Conservation (phyloP, 2,797 vertebrate genomes). For the Mus caroli region DNA sequence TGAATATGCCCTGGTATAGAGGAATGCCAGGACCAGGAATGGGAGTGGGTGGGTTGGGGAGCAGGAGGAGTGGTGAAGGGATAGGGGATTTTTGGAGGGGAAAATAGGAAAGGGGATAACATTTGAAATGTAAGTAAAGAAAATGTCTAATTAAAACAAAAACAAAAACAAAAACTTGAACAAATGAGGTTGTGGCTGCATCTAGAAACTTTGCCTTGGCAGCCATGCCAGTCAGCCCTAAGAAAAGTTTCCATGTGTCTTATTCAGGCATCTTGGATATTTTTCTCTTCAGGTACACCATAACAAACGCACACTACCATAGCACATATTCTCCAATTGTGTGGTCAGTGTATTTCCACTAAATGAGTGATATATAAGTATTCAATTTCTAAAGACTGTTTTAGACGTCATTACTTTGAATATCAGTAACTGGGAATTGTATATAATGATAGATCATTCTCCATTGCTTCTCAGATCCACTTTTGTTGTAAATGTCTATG, state of each 20-base stretch:
- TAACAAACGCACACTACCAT: no score
- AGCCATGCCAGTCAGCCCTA: not conserved
- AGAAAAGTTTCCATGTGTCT: not conserved
- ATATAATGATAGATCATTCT: not conserved
- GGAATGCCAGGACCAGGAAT: no score
- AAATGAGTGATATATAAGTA: not conserved
- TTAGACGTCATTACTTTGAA: not conserved
- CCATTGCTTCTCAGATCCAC: not conserved
- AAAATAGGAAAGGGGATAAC: no score
- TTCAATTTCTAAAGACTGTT: not conserved
- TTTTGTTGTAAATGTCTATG: not conserved
- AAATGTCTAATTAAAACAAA: no score
- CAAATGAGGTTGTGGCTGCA: not conserved
- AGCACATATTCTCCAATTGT: not conserved
- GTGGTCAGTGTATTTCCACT: not conserved
- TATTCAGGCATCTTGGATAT: not conserved
- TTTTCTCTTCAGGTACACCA: not conserved
- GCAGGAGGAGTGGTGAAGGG: no score
- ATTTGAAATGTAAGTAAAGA: no score
- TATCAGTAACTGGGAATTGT: not conserved
- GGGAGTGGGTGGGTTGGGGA: no score
- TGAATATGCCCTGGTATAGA: no score
- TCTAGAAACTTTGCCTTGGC: not conserved
- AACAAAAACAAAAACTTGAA: not conserved
- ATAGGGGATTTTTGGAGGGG: no score